These are phyloP conservation scores for Trachythela sp. DNA, from an alignment of 64 coral and sea anemone genomes.

Conservation along the genomic window DNA sequence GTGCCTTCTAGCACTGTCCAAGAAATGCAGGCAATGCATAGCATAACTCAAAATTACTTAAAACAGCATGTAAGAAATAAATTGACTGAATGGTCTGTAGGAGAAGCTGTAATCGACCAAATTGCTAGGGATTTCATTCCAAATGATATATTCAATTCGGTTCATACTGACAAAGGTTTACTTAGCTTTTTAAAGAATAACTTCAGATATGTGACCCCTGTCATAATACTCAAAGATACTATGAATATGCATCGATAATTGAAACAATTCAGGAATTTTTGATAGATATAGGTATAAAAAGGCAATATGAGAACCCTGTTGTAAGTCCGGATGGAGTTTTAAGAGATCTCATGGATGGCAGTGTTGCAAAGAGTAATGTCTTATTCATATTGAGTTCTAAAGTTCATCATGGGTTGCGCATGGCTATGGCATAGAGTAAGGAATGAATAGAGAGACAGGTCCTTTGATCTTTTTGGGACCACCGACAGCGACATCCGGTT, in stretches of 20 bases:
- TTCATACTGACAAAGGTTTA: neutral
- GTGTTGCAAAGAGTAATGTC: neutral
- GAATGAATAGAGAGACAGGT: no score
- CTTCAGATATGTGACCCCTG: neutral
- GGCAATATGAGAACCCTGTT: neutral
- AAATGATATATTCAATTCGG: neutral
- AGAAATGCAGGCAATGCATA: neutral
- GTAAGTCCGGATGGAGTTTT: neutral
- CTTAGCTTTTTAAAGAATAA: neutral
- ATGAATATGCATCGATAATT: neutral
- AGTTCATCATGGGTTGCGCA: no score
- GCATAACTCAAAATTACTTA: neutral
- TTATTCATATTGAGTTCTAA: no score
- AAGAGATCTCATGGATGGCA: neutral
- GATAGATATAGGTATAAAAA: neutral
- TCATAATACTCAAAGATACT: neutral
- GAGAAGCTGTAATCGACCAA: neutral
- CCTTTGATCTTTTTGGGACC: no score
- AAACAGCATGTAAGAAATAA: neutral
- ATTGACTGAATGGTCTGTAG: neutral
- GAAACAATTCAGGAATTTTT: neutral
- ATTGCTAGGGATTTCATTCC: neutral
- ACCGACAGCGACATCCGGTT: no score
- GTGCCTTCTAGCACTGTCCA: neutral
- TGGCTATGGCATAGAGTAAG: no score